Conservation (phyloP, 2,888 invertebrate genomes). For the Nomada ferruginata region DNA sequence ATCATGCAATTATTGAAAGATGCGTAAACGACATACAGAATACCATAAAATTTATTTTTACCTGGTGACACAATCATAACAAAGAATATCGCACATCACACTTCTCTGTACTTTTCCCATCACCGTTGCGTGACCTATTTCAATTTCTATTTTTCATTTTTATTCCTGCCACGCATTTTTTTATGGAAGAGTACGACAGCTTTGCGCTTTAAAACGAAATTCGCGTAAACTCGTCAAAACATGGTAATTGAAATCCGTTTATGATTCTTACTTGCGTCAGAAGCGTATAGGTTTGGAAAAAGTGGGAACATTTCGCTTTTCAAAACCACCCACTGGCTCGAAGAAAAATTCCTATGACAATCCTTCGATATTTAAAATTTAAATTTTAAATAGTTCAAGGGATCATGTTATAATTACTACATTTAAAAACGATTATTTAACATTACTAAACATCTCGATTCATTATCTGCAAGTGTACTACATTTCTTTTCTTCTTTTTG, state of each 20-base stretch:
- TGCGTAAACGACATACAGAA: background rate
- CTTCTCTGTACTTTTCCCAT: constrained; percentile 20
- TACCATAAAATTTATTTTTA: constrained; percentile 43
- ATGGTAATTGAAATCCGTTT: constrained; percentile 47
- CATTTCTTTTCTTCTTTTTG: background rate
- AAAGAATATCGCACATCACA: constrained; percentile 30
- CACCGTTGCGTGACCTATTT: background rate
- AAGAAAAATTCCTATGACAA: background rate
- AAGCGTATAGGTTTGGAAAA: background rate
- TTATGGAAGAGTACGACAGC: background rate
- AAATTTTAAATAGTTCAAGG: background rate
- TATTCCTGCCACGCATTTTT: background rate
- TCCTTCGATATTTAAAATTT: constrained; percentile 8
- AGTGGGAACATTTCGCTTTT: constrained; percentile 26
- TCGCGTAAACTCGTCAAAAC: constrained; percentile 17
- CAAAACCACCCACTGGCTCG: background rate
- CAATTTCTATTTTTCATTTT: background rate
- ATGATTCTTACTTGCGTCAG: constrained; percentile 27
- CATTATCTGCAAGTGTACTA: background rate
- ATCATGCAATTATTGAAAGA: background rate
- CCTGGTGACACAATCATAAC: constrained; percentile 33
- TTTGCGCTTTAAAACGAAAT: background rate
- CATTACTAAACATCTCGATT: background rate
- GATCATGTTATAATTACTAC: background rate
- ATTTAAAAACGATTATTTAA: background rate